Conservation (phyloP, 2,888 invertebrate species). For the Dynastes tityus region DNA sequence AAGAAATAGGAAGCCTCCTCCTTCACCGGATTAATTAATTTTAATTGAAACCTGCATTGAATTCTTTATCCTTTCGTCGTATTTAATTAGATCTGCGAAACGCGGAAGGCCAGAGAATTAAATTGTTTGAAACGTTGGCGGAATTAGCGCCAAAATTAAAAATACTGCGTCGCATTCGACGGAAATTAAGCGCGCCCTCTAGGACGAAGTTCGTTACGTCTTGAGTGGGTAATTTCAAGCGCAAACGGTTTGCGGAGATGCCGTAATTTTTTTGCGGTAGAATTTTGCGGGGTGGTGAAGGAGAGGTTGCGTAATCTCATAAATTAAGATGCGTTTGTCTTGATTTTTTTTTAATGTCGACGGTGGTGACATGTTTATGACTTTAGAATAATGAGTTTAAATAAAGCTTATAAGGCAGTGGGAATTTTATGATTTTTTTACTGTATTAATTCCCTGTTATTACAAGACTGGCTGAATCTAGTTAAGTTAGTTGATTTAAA, state of each 20-base stretch:
- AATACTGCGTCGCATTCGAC: slow-evolving; percentile 21
- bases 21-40: slow-evolving; percentile 7
- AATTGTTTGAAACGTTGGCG: slow-evolving; percentile 31
- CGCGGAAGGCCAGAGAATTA: not conserved
- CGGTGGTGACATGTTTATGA: not conserved
- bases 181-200: slow-evolving; percentile 7
- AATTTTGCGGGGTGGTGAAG: not conserved
- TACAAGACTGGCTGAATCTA: not conserved
- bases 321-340: not conserved
- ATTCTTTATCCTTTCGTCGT: slow-evolving; percentile 24
- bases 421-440: not conserved
- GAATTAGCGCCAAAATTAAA: slow-evolving; percentile 31
- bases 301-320: not conserved
- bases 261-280: not conserved
- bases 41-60: slow-evolving; percentile 36
- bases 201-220: slow-evolving; percentile 18
- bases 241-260: slow-evolving; percentile 1
- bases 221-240: slow-evolving; percentile 13
- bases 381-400: not conserved
- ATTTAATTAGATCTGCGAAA: slow-evolving; percentile 35
- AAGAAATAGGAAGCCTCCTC: not conserved
- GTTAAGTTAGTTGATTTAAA: not conserved
- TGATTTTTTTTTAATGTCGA: too few relatives aligned
- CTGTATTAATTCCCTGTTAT: not conserved
- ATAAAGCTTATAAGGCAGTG: not conserved